phyloP scores from a whole-genome alignment of 1,140 invertebrate species.

The Pissodes strobi region DNA sequence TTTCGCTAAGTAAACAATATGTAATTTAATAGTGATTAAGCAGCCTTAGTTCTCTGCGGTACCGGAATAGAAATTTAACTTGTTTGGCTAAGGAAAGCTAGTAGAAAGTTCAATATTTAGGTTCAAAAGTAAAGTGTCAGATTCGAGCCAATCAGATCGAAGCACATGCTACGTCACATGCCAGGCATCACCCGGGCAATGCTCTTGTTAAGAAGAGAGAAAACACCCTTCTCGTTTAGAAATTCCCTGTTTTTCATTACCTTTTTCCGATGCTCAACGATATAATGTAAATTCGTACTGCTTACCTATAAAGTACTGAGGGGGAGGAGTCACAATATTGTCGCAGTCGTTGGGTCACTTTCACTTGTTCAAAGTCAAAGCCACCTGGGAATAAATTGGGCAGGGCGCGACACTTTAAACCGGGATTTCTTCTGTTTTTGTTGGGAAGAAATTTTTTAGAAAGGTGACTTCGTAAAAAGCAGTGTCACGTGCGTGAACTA shows the following conservation, averaged over 20 bases:
- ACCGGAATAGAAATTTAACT: background rate
- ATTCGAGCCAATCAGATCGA: slow-evolving; percentile 35
- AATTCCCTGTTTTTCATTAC: no score
- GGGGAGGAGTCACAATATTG: slow-evolving; percentile 7
- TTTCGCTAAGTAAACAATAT: background rate
- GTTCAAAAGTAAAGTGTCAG: slow-evolving; percentile 16
- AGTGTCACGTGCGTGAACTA: slow-evolving; percentile 30
- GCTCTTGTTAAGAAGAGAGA: slow-evolving; percentile 24
- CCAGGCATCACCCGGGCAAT: slow-evolving; percentile 41
- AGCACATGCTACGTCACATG: slow-evolving; percentile 45
- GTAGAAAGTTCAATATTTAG: slow-evolving; percentile 5
- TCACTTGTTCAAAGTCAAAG: slow-evolving; percentile 18
- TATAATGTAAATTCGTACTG: background rate
- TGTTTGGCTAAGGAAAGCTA: background rate
- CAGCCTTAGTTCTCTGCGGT: background rate
- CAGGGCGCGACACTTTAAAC: background rate
- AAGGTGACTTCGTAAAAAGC: slow-evolving; percentile 8
- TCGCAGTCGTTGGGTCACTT: slow-evolving; percentile 9
- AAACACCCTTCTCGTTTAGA: slow-evolving; percentile 29
- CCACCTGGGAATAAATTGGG: slow-evolving; percentile 15
- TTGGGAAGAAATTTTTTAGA: background rate
- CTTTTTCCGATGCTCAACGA: background rate
- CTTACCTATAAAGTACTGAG: background rate
- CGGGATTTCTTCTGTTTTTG: background rate
- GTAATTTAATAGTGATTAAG: background rate